Conservation (phyloP, 2,113 vertebrate species). For the Megaleporinus macrocephalus region DNA sequence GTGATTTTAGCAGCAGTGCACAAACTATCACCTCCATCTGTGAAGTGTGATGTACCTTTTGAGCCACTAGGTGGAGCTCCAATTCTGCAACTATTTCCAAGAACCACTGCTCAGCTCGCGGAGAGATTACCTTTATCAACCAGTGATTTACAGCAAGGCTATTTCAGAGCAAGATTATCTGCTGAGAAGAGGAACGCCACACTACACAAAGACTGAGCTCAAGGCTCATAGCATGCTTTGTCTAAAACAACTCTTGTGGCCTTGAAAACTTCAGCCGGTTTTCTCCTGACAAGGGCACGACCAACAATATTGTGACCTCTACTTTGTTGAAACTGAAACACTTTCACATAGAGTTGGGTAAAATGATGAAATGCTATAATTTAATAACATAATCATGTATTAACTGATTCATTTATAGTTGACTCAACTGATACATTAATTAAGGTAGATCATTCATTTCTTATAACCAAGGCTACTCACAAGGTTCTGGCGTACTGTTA, state of each 20-base stretch:
- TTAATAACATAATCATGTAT: too few relatives aligned
- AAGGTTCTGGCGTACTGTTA: too few relatives aligned
- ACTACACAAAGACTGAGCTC: background rate
- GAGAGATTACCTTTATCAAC: background rate
- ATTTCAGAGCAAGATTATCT: background rate
- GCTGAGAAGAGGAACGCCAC: background rate
- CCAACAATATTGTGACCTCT: too few relatives aligned
- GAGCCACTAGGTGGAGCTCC: conserved; percentile 72
- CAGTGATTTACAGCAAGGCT: background rate
- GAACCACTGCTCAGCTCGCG: background rate
- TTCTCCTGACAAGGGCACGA: background rate
- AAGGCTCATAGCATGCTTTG: background rate
- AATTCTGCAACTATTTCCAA: conserved; percentile 44
- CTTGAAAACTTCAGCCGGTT: background rate
- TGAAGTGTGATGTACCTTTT: background rate
- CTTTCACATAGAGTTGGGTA: background rate
- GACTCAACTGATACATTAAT: too few relatives aligned
- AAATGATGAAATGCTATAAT: background rate
- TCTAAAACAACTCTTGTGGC: background rate
- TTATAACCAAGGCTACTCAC: too few relatives aligned
- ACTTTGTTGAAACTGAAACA: background rate
- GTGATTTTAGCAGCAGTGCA: too few relatives aligned
- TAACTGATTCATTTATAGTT: too few relatives aligned
- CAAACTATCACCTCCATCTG: background rate
- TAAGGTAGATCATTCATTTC: too few relatives aligned